Base-by-base conservation (phyloP, 2,113 vertebrate genomes). In the Lophotis ruficrista region DNA sequence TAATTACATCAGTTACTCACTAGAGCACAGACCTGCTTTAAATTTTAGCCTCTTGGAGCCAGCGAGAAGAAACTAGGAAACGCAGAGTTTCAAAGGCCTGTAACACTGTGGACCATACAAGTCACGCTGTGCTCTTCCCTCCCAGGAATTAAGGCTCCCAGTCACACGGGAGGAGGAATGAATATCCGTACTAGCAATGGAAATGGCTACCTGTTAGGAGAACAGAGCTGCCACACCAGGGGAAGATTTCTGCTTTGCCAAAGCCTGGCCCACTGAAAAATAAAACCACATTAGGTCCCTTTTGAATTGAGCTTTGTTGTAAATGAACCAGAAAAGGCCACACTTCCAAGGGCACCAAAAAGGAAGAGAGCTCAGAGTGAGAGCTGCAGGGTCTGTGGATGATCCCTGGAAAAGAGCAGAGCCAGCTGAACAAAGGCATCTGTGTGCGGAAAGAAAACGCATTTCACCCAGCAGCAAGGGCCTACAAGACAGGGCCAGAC, bases 1-100 rank as follows among this genome's bases (percentile, higher is more conserved):
- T 96, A 97, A 97, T 97, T 97, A 97, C 97, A 97, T 97, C 96
- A 97, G 96, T 97, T 96, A 97, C 97, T 97, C 95, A 94, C 97
- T 97, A 97, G 97, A 96, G 97, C 95, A 92, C 96, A 97, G 97
- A 82, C 94, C 95, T 97, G 95, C 92, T 93, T 96, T 96, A 96
- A 92, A 87, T 96, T 97, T 97, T 92, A 83, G 90, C 77, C 70
- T 94, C 69, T 53, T 25, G 22, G 65, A 96, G 94, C 57, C 56
- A 83, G 78, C 4, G 15, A 86, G 88, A 93, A 95, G 89, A 76
- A 83, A 73, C 71, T 89, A 61, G 91, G 90, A 96, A 94, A 94
- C 53, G 82, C 89, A 47, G 58, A 19, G n/a, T 96, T 97, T 96
- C 69, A 66, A 93, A 95, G 75, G 89, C 60, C 16, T 93, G 50